These are phyloP conservation scores for Aphelocoma californica DNA, from an alignment of 2,797 vertebrate species.

Conservation along the genomic window DNA sequence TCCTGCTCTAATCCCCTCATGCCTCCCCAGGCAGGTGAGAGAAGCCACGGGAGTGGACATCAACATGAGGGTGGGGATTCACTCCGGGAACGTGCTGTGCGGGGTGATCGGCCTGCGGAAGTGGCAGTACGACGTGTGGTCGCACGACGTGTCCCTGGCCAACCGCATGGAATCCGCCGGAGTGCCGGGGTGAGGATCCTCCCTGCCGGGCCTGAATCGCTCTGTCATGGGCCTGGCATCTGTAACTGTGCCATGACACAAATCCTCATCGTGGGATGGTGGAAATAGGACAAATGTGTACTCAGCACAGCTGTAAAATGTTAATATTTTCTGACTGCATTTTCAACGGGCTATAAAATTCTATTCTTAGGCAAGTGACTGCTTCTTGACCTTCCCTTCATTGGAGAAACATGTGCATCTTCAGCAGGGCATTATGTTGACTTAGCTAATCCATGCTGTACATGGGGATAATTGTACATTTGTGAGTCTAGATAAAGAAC, in stretches of 20 bases:
- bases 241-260: not conserved
- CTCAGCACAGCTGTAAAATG: not conserved
- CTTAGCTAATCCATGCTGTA: not conserved
- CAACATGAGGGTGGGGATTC: slow-evolving; percentile 97
- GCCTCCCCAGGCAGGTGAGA: slow-evolving; percentile 84
- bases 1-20: not conserved
- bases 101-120: slow-evolving; percentile 97
- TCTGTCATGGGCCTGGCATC: not conserved
- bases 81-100: slow-evolving; percentile 95
- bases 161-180: slow-evolving; percentile 98
- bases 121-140: slow-evolving; percentile 99
- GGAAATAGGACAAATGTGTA: not conserved
- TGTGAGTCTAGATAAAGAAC: not conserved
- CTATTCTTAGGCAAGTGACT: not conserved
- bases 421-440: not conserved
- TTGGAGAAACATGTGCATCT: not conserved
- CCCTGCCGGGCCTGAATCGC: not conserved
- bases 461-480: not conserved
- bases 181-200: slow-evolving; percentile 86
- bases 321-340: not conserved
- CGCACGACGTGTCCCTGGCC: slow-evolving; percentile 94
- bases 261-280: not conserved
- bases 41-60: slow-evolving; percentile 96
- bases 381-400: not conserved
- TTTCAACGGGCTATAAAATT: not conserved